Conservation (phyloP, 2,797 vertebrate species). For the Rhinatrema bivittatum region DNA sequence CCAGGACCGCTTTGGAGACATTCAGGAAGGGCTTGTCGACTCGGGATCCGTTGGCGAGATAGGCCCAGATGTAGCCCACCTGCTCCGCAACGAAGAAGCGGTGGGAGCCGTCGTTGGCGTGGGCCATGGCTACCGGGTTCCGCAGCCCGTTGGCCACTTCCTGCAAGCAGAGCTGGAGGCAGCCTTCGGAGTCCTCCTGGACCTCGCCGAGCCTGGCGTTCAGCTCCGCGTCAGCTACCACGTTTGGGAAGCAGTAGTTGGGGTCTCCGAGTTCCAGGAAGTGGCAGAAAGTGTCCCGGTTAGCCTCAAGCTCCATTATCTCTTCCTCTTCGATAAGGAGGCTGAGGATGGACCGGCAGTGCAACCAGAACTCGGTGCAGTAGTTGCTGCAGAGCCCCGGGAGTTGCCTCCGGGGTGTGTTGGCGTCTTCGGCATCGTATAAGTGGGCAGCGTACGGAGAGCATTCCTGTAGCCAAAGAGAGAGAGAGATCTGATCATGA, state of each 20-base stretch:
- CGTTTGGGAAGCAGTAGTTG: slow-evolving; percentile 73
- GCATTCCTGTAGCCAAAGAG: slow-evolving; percentile 50
- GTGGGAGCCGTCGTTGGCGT: slow-evolving; percentile 68
- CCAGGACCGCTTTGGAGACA: slow-evolving; percentile 64
- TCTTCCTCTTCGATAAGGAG: slow-evolving; percentile 50
- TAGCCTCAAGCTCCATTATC: slow-evolving; percentile 43
- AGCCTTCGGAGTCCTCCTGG: slow-evolving; percentile 57
- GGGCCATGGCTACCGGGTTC: slow-evolving; percentile 74
- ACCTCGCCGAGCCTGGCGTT: slow-evolving; percentile 62
- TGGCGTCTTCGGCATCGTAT: slow-evolving; percentile 71
- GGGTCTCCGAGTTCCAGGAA: slow-evolving; percentile 64
- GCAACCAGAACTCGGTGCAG: slow-evolving; percentile 61
- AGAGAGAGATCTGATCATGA: neutral
- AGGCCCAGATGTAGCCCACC: slow-evolving; percentile 71
- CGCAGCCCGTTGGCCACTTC: slow-evolving; percentile 69
- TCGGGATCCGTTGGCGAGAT: slow-evolving; percentile 66
- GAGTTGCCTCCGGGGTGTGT: slow-evolving; percentile 62
- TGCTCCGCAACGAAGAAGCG: slow-evolving; percentile 76
- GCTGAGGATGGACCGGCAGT: slow-evolving; percentile 66
- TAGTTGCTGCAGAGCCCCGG: slow-evolving; percentile 66
- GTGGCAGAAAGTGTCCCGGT: slow-evolving; percentile 53
- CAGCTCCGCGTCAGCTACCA: slow-evolving; percentile 54
- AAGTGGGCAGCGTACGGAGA: slow-evolving; percentile 73
- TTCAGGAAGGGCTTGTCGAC: slow-evolving; percentile 71
- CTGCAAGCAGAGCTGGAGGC: slow-evolving; percentile 68